phyloP scores from a whole-genome alignment of 2,113 vertebrate species.

The Dipodomys spectabilis region DNA sequence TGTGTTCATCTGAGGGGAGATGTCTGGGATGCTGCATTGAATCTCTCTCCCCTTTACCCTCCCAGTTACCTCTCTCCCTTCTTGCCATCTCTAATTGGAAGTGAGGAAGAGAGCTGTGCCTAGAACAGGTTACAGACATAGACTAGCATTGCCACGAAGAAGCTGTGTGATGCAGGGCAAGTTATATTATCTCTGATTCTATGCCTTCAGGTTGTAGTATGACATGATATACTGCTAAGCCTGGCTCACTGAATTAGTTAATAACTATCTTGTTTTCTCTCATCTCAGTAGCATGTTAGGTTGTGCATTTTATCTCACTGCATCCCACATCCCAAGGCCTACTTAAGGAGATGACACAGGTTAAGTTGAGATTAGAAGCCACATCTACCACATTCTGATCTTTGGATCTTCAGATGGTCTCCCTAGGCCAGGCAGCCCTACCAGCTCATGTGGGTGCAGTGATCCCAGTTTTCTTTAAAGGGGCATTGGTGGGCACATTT shows the following conservation, averaged over 20 bases:
- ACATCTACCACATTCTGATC: not conserved
- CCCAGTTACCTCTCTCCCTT: not conserved
- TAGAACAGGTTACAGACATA: not conserved
- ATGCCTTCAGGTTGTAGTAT: not conserved
- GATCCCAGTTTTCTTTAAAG: not conserved
- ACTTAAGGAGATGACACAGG: not conserved
- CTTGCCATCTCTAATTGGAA: not conserved
- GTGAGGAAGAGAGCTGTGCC: not conserved
- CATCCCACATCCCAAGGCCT: not conserved
- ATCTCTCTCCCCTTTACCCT: not conserved
- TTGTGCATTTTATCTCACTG: not conserved
- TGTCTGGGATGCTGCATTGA: conserved; percentile 19
- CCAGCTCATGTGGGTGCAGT: not conserved
- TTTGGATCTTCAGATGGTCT: not conserved
- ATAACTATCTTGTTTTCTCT: not conserved
- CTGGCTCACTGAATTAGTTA: not conserved
- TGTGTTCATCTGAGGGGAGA: conserved; percentile 32
- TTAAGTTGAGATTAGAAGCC: not conserved
- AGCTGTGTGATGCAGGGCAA: not conserved
- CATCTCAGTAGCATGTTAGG: not conserved
- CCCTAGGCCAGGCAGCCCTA: not conserved
- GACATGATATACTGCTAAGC: not conserved
- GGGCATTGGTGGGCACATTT: not conserved
- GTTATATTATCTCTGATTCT: conserved; percentile 10
- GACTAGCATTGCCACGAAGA: not conserved